phyloP scores from a whole-genome alignment of 2,888 invertebrate species.

The Lasioglossum pauxillum region DNA sequence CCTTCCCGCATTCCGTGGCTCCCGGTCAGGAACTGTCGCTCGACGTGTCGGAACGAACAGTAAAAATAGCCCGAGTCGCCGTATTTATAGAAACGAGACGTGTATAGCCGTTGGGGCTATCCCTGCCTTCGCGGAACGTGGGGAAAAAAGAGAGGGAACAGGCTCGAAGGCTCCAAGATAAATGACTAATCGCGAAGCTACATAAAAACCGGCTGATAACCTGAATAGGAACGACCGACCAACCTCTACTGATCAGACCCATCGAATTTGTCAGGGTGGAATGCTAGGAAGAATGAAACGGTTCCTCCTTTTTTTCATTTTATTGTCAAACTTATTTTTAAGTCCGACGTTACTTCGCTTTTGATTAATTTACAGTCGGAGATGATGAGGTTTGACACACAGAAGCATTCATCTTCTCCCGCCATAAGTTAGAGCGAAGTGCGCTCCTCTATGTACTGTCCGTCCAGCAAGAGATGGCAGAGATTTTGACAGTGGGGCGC shows the following conservation, averaged over 20 bases:
- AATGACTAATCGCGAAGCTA: neutral
- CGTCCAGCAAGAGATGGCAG: no score
- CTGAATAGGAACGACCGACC: neutral
- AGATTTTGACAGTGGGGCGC: no score
- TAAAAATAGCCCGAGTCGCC: constrained; percentile 70
- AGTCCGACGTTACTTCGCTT: no score
- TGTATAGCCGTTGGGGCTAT: constrained; percentile 13
- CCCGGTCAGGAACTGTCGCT: constrained; percentile 46
- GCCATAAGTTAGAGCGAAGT: no score
- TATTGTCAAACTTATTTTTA: no score
- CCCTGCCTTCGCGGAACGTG: neutral
- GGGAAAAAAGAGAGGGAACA: neutral
- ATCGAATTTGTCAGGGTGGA: neutral
- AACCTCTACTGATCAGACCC: neutral
- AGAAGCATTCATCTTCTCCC: no score
- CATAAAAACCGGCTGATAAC: neutral
- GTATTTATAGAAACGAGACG: constrained; percentile 72
- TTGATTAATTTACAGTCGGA: no score
- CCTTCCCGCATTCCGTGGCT: neutral
- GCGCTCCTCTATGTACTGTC: no score
- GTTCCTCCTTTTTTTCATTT: neutral
- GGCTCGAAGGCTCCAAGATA: neutral
- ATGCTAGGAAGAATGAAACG: neutral
- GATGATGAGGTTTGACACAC: no score
- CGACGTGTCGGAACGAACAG: constrained; percentile 38